Conservation (phyloP, 2,888 invertebrate genomes). For the Caenorhabditis drosophilae region DNA sequence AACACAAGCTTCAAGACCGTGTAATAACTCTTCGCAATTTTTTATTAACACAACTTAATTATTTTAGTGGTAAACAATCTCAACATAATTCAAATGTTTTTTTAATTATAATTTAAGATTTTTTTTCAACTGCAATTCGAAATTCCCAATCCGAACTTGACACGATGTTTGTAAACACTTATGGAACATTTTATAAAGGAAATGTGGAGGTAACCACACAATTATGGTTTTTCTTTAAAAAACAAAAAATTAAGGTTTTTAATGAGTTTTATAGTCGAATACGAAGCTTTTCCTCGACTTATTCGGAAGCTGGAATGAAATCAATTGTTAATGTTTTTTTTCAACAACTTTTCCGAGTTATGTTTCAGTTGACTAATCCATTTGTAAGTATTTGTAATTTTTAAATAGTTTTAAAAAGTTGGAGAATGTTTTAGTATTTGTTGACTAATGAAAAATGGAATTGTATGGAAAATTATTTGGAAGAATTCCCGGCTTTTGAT, state of each 20-base stretch:
- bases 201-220: no score
- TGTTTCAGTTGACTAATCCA: slow-evolving; percentile 34
- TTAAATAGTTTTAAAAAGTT: neutral
- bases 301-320: slow-evolving; percentile 28
- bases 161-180: slow-evolving; percentile 27
- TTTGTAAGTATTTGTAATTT: slow-evolving; percentile 19
- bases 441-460: slow-evolving; percentile 9
- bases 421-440: slow-evolving; percentile 13
- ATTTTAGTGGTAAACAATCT: slow-evolving; percentile 12
- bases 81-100: neutral
- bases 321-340: slow-evolving; percentile 26
- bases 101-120: no score
- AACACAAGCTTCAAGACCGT: slow-evolving; percentile 22
- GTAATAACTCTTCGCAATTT: slow-evolving; percentile 20
- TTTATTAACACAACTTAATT: slow-evolving; percentile 10
- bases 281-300: slow-evolving; percentile 15
- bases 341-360: slow-evolving; percentile 27
- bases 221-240: no score
- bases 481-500: slow-evolving; percentile 20
- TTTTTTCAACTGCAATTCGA: slow-evolving; percentile 19
- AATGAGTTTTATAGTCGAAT: slow-evolving; percentile 23
- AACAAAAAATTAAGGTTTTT: slow-evolving; percentile 16
- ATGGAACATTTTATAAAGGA: slow-evolving; percentile 31
- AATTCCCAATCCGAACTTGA: slow-evolving; percentile 27
- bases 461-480: slow-evolving; percentile 19